Percentiles rank a stretch among this genome's conserved stretches.
Evolutionary conservation across 2,888 invertebrate species (phyloP).

Genomic region (Glaucopsyche alexis): DNA sequence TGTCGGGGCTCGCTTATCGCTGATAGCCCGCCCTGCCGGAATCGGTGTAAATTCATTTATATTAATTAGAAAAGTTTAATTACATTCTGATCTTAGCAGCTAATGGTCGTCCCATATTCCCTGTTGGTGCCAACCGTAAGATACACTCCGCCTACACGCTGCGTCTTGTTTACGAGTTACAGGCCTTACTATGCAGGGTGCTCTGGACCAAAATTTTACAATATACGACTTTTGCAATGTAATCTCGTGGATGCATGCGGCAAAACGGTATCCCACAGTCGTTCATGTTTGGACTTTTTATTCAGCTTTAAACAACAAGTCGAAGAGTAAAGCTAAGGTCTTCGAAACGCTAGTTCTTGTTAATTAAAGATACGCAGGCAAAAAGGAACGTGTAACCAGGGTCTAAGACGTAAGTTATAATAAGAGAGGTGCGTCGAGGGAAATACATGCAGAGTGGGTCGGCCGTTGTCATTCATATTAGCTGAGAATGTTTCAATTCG

Average conservation of each 20-base stretch:
- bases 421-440: slow-evolving; percentile 77
- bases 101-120: slow-evolving; percentile 48
- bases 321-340: no score
- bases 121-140: slow-evolving; percentile 41
- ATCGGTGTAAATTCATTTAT: slow-evolving; percentile 29
- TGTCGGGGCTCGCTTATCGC: slow-evolving; percentile 17
- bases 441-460: slow-evolving; percentile 79
- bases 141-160: slow-evolving; percentile 40
- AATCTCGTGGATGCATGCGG: no score
- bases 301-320: no score
- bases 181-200: no score
- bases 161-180: background rate
- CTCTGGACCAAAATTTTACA: no score
- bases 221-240: no score
- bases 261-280: no score
- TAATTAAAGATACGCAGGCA: background rate
- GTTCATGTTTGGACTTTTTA: no score
- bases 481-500: slow-evolving; percentile 76
- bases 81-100: slow-evolving; percentile 40
- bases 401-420: slow-evolving; percentile 76
- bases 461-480: slow-evolving; percentile 79
- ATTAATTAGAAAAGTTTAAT: slow-evolving; percentile 40
- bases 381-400: slow-evolving; percentile 48
- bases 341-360: no score
- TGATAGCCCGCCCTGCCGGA: slow-evolving; percentile 15